Base-by-base conservation (phyloP, 2,888 invertebrate genomes). In the Arrhopalites spinosus region DNA sequence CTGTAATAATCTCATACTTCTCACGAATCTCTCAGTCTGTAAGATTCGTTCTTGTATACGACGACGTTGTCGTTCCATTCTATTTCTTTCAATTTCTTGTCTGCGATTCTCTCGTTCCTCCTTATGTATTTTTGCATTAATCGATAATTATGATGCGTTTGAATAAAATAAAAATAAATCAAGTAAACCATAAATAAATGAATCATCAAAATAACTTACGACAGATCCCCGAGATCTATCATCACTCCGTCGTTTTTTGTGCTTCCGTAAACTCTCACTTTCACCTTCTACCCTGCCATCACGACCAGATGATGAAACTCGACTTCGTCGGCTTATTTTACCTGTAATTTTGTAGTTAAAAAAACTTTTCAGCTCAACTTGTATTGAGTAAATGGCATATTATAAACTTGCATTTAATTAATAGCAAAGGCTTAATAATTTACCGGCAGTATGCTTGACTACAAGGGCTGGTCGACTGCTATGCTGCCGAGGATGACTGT, bases 1-100 rank as follows among this genome's bases (percentile, higher is more conserved):
- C 83, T 93, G 92, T 83, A 94, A 86, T 91, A 94, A 92, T 86
- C 92, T 92, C 86, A 94, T 88, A 85, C 93, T 94, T 86, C 93
- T 93, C 86, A 90, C 88, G 86, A 94, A 93, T 84, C 93, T 93
- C 82, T 93, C 90, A 64, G 92, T 93, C 83, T 91, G 91, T 86
- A 91, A 90, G 83, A 91, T 90, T 82, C 93, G 90, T 79, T 90
- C 89, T 84, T 90, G 89, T 78, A 90, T 88, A 59, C 90, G 88
- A 83, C 89, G 89, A 85, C 88, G 88, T 86, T 88, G 87, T 68
- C 91, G 88, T 77, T 92, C 91, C 80, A 86, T 86, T 73, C 91
- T 89, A 87, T 91, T 89, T 81, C 87, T 86, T 85, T 90, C 89
- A 81, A 92, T 92, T 83, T 93, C 92, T 87, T 92, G 89, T 83